Conservation (phyloP, 2,797 vertebrate species). For the Tachyglossus aculeatus region DNA sequence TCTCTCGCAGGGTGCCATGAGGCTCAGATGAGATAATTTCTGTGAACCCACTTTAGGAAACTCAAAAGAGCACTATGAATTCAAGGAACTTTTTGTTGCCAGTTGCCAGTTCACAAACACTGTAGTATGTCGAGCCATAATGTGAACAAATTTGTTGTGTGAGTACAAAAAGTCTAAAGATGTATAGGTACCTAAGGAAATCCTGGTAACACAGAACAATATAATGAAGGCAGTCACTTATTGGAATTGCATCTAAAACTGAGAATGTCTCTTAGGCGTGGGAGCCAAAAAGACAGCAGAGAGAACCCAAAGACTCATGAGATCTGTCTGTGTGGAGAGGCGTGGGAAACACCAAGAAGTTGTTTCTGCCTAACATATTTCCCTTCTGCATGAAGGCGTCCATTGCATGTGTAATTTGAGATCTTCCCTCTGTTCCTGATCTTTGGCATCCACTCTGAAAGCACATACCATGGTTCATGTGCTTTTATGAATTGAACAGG, state of each 20-base stretch:
- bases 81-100: no score
- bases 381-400: conserved; percentile 35
- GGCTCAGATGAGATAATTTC: no score
- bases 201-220: background rate
- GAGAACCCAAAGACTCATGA: conserved; percentile 35
- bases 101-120: background rate
- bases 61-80: no score
- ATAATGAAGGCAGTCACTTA: no score
- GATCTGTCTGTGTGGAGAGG: background rate
- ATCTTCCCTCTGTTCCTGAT: conserved; percentile 36
- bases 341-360: conserved; percentile 8
- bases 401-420: conserved; percentile 20
- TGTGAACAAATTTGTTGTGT: background rate
- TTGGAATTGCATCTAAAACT: background rate
- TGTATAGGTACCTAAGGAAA: background rate
- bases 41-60: no score
- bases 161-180: background rate
- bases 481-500: conserved; percentile 32
- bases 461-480: conserved; percentile 12
- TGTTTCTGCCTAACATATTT: conserved; percentile 30
- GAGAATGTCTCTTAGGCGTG: background rate
- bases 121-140: background rate
- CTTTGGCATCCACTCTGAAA: conserved; percentile 43
- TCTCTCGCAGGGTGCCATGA: no score
- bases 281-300: conserved; percentile 31